These are phyloP conservation scores for Zaprionus lineosus DNA, from an alignment of 2,888 invertebrate species.

Conservation along the genomic window DNA sequence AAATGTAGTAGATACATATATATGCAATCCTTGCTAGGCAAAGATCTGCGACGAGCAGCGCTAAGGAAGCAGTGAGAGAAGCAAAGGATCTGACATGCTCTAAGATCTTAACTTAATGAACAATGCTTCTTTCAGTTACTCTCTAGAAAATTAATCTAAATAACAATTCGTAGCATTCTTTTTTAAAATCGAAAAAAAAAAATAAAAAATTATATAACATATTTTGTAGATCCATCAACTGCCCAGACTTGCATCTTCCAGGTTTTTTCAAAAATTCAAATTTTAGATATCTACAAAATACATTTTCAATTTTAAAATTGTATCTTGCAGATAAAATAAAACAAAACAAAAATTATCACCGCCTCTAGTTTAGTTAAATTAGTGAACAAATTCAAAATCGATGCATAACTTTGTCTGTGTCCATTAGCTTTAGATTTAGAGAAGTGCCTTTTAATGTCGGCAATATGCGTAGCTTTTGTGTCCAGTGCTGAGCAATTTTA, in stretches of 20 bases:
- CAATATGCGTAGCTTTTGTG: constrained; percentile 56
- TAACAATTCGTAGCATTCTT: neutral
- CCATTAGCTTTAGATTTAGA: constrained; percentile 51
- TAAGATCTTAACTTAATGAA: too few species aligned
- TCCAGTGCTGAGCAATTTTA: constrained; percentile 60
- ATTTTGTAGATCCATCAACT: constrained; percentile 82
- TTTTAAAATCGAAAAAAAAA: neutral
- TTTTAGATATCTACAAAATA: constrained; percentile 58
- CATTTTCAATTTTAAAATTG: constrained; percentile 42
- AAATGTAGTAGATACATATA: neutral
- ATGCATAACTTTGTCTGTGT: constrained; percentile 33
- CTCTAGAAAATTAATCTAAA: too few species aligned
- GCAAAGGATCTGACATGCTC: too few species aligned
- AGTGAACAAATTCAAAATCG: constrained; percentile 4
- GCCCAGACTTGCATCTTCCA: constrained; percentile 83
- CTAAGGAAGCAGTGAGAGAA: neutral
- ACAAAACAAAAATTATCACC: too few species aligned
- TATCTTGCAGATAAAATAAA: constrained; percentile 55
- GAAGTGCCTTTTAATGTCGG: constrained; percentile 13
- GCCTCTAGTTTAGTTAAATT: constrained; percentile 46
- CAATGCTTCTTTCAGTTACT: too few species aligned
- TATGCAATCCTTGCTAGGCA: too few species aligned
- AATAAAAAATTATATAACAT: constrained; percentile 41
- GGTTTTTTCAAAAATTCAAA: constrained; percentile 65
- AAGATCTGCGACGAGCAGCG: too few species aligned